Conservation (phyloP, 2,113 vertebrate species). For the Phalacrocorax brasilianus region DNA sequence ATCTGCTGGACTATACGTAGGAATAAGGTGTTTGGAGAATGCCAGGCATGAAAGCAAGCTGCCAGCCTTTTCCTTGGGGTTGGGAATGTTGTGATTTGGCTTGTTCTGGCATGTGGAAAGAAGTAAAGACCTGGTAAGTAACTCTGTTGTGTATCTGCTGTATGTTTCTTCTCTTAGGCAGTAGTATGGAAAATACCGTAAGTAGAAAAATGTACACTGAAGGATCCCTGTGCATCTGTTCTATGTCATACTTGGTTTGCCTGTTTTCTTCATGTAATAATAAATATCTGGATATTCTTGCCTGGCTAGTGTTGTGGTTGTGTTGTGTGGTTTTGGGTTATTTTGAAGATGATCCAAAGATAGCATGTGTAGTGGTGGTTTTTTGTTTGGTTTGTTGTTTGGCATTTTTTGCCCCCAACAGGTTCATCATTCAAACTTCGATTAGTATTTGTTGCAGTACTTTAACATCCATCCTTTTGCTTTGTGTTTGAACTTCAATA, state of each 20-base stretch:
- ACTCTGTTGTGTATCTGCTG: neutral
- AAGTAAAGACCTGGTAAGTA: neutral
- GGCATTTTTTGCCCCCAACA: neutral
- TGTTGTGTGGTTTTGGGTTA: neutral
- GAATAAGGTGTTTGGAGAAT: neutral
- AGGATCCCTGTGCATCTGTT: neutral
- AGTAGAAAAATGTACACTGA: neutral
- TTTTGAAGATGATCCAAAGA: neutral
- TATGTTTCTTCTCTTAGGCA: neutral
- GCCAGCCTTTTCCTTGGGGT: fast-evolving
- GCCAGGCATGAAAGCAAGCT: neutral
- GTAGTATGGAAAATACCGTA: neutral
- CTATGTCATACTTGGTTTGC: neutral
- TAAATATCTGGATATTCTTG: neutral
- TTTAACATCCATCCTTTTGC: neutral
- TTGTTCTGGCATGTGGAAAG: neutral
- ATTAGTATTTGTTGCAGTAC: neutral
- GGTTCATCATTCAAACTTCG: neutral
- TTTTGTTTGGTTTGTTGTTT: neutral
- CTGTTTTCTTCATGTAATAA: neutral
- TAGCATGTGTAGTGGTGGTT: neutral
- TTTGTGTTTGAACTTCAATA: neutral
- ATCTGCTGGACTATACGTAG: neutral
- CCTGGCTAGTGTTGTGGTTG: neutral
- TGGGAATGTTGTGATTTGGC: neutral